Evolutionary conservation across 2,888 invertebrate genomes (phyloP).

Genomic region (Carpatolechia fugitivella): DNA sequence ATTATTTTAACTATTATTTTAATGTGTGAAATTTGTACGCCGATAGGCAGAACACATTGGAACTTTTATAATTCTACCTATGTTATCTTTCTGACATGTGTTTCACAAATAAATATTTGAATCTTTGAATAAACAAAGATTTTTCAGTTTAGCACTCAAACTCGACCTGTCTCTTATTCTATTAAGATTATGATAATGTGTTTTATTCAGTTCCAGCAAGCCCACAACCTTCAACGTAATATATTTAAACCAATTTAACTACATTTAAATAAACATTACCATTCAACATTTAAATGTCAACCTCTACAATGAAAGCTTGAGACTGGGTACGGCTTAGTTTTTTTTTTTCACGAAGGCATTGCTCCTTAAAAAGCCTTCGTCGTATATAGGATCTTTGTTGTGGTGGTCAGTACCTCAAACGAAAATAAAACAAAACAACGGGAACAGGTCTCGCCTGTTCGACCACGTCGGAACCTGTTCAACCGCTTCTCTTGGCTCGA

Average conservation of each 20-base stretch:
- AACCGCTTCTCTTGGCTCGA: conserved; percentile 42
- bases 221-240: neutral
- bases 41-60: no score
- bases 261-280: conserved; percentile 10
- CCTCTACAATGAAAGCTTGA: conserved; percentile 10
- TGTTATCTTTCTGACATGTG: no score
- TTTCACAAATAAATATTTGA: no score
- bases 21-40: no score
- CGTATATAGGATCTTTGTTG: conserved; percentile 71
- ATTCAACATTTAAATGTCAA: conserved; percentile 10
- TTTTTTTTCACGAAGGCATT: conserved; percentile 43
- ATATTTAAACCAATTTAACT: neutral
- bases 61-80: no score
- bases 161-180: no score
- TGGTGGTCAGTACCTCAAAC: conserved; percentile 78
- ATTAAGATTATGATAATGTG: no score
- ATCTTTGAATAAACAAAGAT: no score
- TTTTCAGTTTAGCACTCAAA: no score
- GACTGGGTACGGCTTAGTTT: conserved; percentile 10
- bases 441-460: conserved; percentile 56
- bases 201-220: neutral
- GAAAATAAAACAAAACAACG: conserved; percentile 73
- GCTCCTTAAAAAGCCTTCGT: conserved; percentile 53
- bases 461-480: conserved; percentile 51
- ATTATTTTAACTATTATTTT: no score